Conservation (phyloP, 2,797 vertebrate species). For the Halcyon chelicuti region DNA sequence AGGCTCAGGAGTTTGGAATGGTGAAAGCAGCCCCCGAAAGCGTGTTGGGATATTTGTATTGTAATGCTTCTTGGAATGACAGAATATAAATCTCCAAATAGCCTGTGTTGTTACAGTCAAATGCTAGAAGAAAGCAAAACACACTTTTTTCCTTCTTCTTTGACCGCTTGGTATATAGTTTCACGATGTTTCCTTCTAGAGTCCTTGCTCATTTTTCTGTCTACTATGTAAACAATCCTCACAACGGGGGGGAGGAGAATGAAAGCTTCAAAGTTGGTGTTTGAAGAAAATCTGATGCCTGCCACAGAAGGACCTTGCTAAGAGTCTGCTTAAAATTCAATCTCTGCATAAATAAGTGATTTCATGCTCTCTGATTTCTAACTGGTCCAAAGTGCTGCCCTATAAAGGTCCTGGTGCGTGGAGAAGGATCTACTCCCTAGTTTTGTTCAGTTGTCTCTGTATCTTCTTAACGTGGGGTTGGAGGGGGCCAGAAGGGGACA, state of each 20-base stretch:
- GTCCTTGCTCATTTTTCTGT: slow-evolving; percentile 44
- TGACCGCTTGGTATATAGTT: not conserved
- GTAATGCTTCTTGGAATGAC: not conserved
- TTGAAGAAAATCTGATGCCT: slow-evolving; percentile 61
- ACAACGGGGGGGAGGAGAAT: slow-evolving; percentile 31
- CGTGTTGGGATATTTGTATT: not conserved
- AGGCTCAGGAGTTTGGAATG: not conserved
- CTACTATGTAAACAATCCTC: slow-evolving; percentile 39
- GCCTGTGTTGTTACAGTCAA: not conserved
- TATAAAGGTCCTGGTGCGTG: not conserved
- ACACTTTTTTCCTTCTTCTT: not conserved
- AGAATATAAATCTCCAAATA: not conserved
- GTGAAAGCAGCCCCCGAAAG: not conserved
- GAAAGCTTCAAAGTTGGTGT: slow-evolving; percentile 32
- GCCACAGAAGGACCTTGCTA: slow-evolving; percentile 47
- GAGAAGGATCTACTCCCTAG: not conserved
- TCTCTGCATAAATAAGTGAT: slow-evolving; percentile 60
- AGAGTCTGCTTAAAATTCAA: slow-evolving; percentile 56
- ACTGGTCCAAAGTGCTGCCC: slow-evolving; percentile 2
- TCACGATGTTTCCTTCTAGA: slow-evolving; percentile 1
- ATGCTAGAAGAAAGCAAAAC: not conserved
- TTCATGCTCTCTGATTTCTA: slow-evolving; percentile 55
- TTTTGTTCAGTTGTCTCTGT: not conserved
- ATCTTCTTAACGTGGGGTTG: not conserved
- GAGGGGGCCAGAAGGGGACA: rapidly evolving